phyloP scores from a whole-genome alignment of 1,140 invertebrate genomes.

The Diorhabda sublineata region DNA sequence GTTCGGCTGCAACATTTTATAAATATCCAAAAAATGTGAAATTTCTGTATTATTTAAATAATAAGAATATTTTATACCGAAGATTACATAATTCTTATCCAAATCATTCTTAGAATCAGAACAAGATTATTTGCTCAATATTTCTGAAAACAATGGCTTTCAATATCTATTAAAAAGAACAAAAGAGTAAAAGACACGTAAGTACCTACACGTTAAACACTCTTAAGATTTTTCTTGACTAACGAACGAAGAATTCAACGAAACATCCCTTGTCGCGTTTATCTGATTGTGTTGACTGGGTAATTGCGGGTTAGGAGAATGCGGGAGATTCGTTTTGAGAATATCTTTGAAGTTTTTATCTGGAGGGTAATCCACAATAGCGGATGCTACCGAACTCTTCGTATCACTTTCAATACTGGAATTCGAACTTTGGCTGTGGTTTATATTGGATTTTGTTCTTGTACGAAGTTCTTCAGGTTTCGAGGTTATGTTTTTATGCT shows the following conservation, averaged over 20 bases:
- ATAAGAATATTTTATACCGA: too few relatives aligned
- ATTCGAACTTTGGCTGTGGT: constrained; percentile 40
- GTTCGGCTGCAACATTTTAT: too few relatives aligned
- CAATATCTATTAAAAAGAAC: background rate
- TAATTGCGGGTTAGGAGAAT: background rate
- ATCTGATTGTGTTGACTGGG: constrained; percentile 36
- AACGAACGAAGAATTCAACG: constrained; percentile 42
- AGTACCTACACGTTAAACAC: background rate
- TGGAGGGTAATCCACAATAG: constrained; percentile 26
- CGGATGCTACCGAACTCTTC: constrained; percentile 38
- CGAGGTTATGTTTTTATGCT: constrained; percentile 59
- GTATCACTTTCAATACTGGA: constrained; percentile 44
- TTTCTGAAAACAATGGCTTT: background rate
- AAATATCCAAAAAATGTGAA: too few relatives aligned
- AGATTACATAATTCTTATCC: too few relatives aligned
- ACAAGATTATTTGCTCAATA: background rate
- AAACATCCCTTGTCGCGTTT: constrained; percentile 41
- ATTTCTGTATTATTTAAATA: too few relatives aligned
- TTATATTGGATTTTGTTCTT: constrained; percentile 22
- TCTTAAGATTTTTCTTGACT: constrained; percentile 37
- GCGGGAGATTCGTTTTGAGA: constrained; percentile 28
- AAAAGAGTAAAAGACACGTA: background rate
- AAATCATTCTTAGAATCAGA: background rate
- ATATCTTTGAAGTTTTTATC: constrained; percentile 38
- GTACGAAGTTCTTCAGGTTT: constrained; percentile 24